A percentile compares a stretch with the other conserved stretches of the same genome.
Evolutionary conservation across 2,797 vertebrate species (phyloP).

Genomic region (Xerus rutilus): DNA sequence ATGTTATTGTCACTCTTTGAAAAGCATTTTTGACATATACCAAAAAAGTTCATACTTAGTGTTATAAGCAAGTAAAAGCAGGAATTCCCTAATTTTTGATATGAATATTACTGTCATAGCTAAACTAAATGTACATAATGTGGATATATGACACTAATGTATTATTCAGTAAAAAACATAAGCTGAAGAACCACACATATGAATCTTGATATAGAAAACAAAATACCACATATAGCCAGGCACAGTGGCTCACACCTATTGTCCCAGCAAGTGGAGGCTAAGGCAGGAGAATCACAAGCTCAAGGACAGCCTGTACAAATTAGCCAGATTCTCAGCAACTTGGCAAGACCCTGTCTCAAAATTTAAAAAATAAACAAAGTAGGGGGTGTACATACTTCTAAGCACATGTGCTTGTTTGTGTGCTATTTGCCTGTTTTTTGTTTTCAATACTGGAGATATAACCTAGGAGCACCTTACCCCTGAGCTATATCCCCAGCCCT

Average conservation of each 20-base stretch:
- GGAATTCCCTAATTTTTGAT: background rate
- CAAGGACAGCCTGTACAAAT: no score
- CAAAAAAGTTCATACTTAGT: background rate
- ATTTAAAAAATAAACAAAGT: no score
- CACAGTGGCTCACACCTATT: no score
- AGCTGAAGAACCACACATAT: background rate
- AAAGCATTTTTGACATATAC: background rate
- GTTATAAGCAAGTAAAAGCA: background rate
- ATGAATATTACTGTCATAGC: background rate
- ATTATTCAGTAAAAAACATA: background rate
- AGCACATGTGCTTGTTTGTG: background rate
- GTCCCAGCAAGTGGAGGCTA: no score
- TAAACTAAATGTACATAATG: constrained; percentile 43
- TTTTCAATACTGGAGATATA: no score
- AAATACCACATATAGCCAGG: background rate
- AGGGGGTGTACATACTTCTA: no score
- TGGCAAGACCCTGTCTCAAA: no score
- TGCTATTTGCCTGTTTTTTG: no score
- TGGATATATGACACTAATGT: constrained; percentile 6
- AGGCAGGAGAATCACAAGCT: no score
- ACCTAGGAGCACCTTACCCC: no score
- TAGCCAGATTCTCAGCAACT: no score
- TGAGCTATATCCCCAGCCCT: no score
- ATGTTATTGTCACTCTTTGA: constrained; percentile 15
- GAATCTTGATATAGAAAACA: background rate